Evolutionary conservation across 2,113 vertebrate species (phyloP).

Genomic region (Scopus umbretta): DNA sequence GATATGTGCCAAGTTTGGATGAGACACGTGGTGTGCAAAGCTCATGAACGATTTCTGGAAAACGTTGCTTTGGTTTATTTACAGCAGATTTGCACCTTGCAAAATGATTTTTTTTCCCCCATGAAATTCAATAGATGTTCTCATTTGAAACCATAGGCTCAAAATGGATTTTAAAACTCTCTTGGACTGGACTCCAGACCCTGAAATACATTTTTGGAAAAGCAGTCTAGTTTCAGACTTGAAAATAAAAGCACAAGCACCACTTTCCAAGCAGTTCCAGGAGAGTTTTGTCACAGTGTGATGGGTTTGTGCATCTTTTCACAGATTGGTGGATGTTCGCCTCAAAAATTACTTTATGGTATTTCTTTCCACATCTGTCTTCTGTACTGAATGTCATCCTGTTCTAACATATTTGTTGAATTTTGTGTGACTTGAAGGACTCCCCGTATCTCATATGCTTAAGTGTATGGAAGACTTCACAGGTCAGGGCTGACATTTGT

Average conservation of each 20-base stretch:
- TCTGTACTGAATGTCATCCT: not conserved
- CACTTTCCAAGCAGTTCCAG: not conserved
- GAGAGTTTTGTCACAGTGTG: not conserved
- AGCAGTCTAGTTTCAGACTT: not conserved
- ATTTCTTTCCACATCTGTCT: not conserved
- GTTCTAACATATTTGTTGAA: not conserved
- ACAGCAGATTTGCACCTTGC: not conserved
- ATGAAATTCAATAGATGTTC: not conserved
- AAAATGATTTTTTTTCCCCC: not conserved
- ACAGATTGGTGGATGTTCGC: not conserved
- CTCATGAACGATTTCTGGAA: not conserved
- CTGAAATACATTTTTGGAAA: not conserved
- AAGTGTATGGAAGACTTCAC: not conserved
- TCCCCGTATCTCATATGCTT: not conserved
- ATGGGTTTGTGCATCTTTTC: not conserved
- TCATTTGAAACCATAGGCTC: not conserved
- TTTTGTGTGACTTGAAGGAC: not conserved
- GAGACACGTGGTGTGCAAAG: not conserved
- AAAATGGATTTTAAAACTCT: not conserved
- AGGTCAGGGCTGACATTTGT: not conserved
- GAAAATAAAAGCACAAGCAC: not conserved
- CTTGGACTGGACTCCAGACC: not conserved
- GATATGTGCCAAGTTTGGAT: conserved; percentile 39
- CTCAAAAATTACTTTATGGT: not conserved
- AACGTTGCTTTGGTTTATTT: not conserved